A percentile compares a stretch with the other conserved stretches of the same genome.
Evolutionary conservation across 2,113 vertebrate genomes (phyloP).

Genomic region (Chaetodon trifascialis): DNA sequence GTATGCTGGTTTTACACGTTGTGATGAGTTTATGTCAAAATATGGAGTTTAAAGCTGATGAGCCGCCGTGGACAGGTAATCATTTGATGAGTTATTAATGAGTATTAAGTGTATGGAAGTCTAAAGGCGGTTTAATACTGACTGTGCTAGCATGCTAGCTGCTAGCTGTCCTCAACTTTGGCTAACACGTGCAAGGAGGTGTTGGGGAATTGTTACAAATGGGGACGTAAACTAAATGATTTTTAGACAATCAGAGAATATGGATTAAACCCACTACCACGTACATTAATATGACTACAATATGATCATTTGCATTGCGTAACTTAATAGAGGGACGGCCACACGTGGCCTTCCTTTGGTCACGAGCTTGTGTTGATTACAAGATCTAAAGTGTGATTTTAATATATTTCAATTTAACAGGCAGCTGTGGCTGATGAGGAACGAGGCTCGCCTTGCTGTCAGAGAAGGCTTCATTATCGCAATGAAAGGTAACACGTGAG

Average conservation of each 20-base stretch:
- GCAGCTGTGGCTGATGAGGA: background rate
- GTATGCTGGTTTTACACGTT: rapidly evolving
- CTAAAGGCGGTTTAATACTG: rapidly evolving
- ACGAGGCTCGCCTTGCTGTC: background rate
- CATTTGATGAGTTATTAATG: rapidly evolving
- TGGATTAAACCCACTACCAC: rapidly evolving
- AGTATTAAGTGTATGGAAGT: rapidly evolving
- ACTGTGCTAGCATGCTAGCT: constrained; percentile 19
- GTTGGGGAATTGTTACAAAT: rapidly evolving
- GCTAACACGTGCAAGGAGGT: constrained; percentile 54
- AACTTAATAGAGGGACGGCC: rapidly evolving
- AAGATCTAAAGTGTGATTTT: background rate
- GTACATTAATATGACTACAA: rapidly evolving
- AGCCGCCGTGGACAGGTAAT: constrained; percentile 55
- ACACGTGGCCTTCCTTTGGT: background rate
- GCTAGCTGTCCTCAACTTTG: constrained; percentile 21
- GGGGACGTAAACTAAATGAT: rapidly evolving
- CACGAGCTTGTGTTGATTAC: no score
- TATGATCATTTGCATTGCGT: no score
- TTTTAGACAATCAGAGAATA: background rate
- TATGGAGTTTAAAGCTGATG: rapidly evolving
- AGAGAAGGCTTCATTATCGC: rapidly evolving
- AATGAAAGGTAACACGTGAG: constrained; percentile 34
- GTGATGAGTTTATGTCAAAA: rapidly evolving
- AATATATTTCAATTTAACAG: background rate